Evolutionary conservation across 2,888 invertebrate species (phyloP).

Genomic region (Hypomecis atomaria): DNA sequence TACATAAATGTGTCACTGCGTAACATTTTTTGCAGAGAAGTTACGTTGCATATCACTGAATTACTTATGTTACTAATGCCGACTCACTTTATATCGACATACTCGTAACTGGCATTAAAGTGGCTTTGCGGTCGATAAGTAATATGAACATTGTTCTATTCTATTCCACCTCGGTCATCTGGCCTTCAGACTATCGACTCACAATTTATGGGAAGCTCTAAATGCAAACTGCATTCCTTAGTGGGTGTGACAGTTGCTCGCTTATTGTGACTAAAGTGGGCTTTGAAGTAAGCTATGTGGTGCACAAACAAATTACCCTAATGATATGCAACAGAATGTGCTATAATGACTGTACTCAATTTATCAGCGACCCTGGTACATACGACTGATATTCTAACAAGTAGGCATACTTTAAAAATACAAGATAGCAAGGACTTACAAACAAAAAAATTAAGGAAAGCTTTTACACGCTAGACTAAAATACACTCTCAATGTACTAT

Average conservation of each 20-base stretch:
- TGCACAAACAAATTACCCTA: slow-evolving; percentile 31
- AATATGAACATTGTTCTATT: slow-evolving; percentile 15
- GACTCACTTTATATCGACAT: not conserved
- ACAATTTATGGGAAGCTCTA: slow-evolving; percentile 39
- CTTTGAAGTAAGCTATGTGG: slow-evolving; percentile 32
- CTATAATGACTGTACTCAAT: slow-evolving; percentile 18
- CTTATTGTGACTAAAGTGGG: slow-evolving; percentile 34
- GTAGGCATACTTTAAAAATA: not conserved
- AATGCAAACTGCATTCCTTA: slow-evolving; percentile 50
- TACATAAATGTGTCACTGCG: no score
- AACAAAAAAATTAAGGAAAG: not conserved
- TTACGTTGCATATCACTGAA: no score
- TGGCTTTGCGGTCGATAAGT: slow-evolving; percentile 16
- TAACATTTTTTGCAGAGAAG: no score
- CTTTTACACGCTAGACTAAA: not conserved
- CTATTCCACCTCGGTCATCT: slow-evolving; percentile 27
- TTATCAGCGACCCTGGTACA: slow-evolving; percentile 12
- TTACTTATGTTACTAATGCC: no score
- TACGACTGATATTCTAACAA: not conserved
- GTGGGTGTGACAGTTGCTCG: slow-evolving; percentile 40
- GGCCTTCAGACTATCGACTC: slow-evolving; percentile 32
- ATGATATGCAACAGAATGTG: slow-evolving; percentile 18
- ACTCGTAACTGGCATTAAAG: not conserved
- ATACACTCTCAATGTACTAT: not conserved
- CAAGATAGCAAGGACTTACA: not conserved